Evolutionary conservation across 2,888 invertebrate genomes (phyloP).

Genomic region (Nephrocerus scutellatus): DNA sequence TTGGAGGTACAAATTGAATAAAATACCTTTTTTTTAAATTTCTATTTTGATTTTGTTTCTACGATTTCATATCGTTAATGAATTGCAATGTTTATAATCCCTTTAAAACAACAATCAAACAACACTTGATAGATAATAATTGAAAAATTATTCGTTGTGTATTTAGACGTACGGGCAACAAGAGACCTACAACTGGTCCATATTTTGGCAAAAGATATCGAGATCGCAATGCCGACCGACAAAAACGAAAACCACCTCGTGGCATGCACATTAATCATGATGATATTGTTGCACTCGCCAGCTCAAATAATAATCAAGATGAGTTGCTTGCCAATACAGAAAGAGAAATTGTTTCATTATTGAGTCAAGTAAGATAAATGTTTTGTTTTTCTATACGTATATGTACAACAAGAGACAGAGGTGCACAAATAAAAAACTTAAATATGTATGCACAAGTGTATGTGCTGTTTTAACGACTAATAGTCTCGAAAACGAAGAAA

Average conservation of each 20-base stretch:
- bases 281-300: slow-evolving; percentile 85
- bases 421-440: too few relatives aligned
- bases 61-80: slow-evolving; percentile 3
- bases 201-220: slow-evolving; percentile 42
- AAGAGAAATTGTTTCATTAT: slow-evolving; percentile 86
- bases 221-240: slow-evolving; percentile 48
- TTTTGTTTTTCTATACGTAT: slow-evolving; percentile 9
- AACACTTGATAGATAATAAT: not conserved
- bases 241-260: slow-evolving; percentile 83
- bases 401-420: not conserved
- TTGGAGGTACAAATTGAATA: slow-evolving; percentile 61
- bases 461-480: too few relatives aligned
- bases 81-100: slow-evolving; percentile 7
- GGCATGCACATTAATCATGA: slow-evolving; percentile 98
- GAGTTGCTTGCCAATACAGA: slow-evolving; percentile 87
- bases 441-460: too few relatives aligned
- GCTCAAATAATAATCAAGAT: slow-evolving; percentile 50
- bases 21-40: slow-evolving; percentile 9
- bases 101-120: slow-evolving; percentile 1
- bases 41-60: slow-evolving; percentile 2
- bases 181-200: slow-evolving; percentile 71
- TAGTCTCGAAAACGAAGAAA: too few relatives aligned
- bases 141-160: too few relatives aligned
- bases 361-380: slow-evolving; percentile 80
- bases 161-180: slow-evolving; percentile 68